phyloP scores from a whole-genome alignment of 2,888 invertebrate species.

The Rhaphigaster nebulosa region DNA sequence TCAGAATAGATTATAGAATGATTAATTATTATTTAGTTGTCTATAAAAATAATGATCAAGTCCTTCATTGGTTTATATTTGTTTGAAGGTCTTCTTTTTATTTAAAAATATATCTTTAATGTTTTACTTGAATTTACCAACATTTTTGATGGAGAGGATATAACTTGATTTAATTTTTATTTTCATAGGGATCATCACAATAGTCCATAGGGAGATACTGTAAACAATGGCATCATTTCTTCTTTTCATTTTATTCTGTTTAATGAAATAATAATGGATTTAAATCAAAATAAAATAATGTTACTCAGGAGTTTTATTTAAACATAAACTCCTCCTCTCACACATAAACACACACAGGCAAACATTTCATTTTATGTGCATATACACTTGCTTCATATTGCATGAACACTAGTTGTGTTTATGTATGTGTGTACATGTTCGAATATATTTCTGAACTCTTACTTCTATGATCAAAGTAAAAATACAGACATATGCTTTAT shows the following conservation, averaged over 20 bases:
- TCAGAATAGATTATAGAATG: constrained; percentile 17
- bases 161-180: not conserved
- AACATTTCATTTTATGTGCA: not conserved
- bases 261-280: not conserved
- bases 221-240: constrained; percentile 49
- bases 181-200: not conserved
- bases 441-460: not conserved
- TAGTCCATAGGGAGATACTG: not conserved
- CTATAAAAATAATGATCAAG: constrained; percentile 24
- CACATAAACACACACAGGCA: not conserved
- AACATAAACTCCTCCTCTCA: not conserved
- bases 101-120: constrained; percentile 33
- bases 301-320: not conserved
- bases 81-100: constrained; percentile 24
- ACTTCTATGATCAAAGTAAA: not conserved
- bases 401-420: constrained; percentile 22
- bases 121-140: not conserved
- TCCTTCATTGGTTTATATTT: constrained; percentile 3
- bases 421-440: not conserved
- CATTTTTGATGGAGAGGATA: not conserved
- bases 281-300: not conserved
- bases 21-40: not conserved
- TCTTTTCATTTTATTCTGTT: not conserved
- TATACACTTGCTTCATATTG: constrained; percentile 4
- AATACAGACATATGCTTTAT: not conserved